Evolutionary conservation across 2,797 vertebrate genomes (phyloP).

Genomic region (Lophius americanus): DNA sequence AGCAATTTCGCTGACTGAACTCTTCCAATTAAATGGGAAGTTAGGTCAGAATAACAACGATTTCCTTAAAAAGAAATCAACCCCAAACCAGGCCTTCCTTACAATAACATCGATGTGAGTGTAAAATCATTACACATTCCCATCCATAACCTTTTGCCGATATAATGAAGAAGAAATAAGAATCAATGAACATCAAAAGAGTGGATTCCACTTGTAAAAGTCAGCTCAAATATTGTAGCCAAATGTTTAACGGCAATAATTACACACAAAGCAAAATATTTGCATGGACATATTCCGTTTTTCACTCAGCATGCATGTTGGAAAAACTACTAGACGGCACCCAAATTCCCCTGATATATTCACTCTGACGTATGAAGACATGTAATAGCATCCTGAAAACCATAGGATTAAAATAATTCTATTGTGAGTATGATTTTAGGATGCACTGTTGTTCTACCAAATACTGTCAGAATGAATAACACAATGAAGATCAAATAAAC

Average conservation of each 20-base stretch:
- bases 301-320: background rate
- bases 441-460: background rate
- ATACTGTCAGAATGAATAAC: background rate
- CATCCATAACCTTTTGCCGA: no score
- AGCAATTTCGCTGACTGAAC: no score
- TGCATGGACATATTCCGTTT: background rate
- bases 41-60: no score
- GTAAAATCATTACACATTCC: no score
- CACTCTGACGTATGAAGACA: background rate
- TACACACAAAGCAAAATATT: background rate
- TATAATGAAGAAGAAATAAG: no score
- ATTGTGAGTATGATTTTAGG: background rate
- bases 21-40: no score
- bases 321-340: background rate
- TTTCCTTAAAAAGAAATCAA: no score
- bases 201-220: no score
- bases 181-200: no score
- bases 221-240: background rate
- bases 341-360: background rate
- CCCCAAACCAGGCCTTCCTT: no score
- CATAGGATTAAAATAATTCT: background rate
- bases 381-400: background rate
- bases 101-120: no score
- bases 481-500: background rate
- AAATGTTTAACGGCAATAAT: background rate